These are phyloP conservation scores for Paragorgia papillata DNA, from an alignment of 92 coral and sea anemone genomes.

Conservation along the genomic window DNA sequence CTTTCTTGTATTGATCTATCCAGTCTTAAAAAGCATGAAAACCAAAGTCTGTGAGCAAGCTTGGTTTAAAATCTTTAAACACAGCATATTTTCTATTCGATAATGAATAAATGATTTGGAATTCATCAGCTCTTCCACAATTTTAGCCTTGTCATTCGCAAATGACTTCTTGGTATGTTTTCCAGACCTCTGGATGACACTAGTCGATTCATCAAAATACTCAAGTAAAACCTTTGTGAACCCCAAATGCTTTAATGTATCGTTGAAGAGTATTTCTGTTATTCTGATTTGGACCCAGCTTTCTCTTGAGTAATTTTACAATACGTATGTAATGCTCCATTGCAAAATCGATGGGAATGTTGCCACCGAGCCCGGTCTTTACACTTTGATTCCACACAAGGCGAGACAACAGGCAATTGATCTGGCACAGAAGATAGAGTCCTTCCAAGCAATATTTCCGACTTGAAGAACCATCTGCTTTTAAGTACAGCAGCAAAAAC, in stretches of 20 bases:
- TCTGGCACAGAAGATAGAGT: slow-evolving; percentile 15
- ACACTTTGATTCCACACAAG: slow-evolving; percentile 28
- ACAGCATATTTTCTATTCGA: slow-evolving; percentile 20
- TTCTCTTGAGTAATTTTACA: slow-evolving; percentile 34
- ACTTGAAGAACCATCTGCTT: slow-evolving; percentile 24
- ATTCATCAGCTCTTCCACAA: slow-evolving; percentile 17
- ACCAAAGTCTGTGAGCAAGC: slow-evolving; percentile 14
- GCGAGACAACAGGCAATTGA: slow-evolving; percentile 11
- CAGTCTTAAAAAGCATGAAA: slow-evolving; percentile 31
- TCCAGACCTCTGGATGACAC: slow-evolving; percentile 47
- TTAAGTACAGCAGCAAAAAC: slow-evolving; percentile 12
- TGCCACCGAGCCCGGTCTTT: slow-evolving; percentile 35
- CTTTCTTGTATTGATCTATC: slow-evolving; percentile 42
- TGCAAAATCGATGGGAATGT: slow-evolving; percentile 40
- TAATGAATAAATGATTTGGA: slow-evolving; percentile 7
- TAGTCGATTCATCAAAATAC: slow-evolving; percentile 38
- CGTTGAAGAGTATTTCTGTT: slow-evolving; percentile 25
- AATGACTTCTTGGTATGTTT: slow-evolving; percentile 44
- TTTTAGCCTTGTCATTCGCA: slow-evolving; percentile 29
- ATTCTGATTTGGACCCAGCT: slow-evolving; percentile 40
- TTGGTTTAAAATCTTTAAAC: slow-evolving; percentile 7
- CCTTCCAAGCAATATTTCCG: slow-evolving; percentile 18
- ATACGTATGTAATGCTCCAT: slow-evolving; percentile 47
- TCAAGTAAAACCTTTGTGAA: slow-evolving; percentile 39
- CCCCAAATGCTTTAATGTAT: slow-evolving; percentile 1